phyloP scores from a whole-genome alignment of 2,113 vertebrate species.

The Carettochelys insculpta region DNA sequence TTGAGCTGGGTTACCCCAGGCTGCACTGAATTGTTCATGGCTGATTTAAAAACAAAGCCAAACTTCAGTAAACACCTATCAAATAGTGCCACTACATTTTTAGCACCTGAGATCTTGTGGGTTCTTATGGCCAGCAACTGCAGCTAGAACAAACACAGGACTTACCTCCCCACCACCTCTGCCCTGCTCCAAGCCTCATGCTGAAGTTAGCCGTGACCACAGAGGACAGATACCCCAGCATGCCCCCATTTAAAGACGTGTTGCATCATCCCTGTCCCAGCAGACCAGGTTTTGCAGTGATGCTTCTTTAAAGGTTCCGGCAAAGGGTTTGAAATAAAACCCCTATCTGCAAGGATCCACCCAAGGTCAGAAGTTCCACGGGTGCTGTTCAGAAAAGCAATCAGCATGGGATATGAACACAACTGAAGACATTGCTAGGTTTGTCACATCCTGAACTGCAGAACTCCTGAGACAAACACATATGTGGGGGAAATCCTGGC shows the following conservation, averaged over 20 bases:
- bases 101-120: background rate
- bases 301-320: background rate
- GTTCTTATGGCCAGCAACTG: background rate
- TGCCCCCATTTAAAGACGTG: background rate
- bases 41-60: background rate
- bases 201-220: background rate
- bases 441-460: background rate
- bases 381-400: background rate
- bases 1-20: background rate
- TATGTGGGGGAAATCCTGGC: background rate
- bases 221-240: background rate
- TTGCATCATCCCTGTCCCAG: background rate
- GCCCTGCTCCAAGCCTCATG: background rate
- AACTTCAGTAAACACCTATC: background rate
- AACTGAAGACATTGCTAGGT: background rate
- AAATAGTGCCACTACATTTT: background rate
- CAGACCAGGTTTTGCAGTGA: background rate
- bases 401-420: accelerated
- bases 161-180: background rate
- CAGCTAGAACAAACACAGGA: background rate
- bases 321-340: background rate
- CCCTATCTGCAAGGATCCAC: background rate
- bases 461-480: background rate
- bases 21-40: background rate
- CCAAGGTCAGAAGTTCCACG: background rate